phyloP scores from a whole-genome alignment of 23 tunicate genomes.

The Halocynthia roretzi region DNA sequence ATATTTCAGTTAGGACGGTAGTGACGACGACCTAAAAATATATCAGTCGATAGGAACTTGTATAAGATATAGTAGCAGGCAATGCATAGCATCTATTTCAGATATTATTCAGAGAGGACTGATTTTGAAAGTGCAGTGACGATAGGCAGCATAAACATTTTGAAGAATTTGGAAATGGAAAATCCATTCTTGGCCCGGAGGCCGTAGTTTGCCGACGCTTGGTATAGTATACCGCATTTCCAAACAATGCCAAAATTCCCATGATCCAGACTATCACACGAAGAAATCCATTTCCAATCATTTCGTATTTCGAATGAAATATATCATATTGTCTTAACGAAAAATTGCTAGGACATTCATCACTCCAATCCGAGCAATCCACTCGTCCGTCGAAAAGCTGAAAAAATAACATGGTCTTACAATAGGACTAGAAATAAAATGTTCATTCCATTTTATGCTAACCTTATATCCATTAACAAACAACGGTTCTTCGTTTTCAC shows the following conservation, averaged over 20 bases:
- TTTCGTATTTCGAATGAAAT: constrained; percentile 33
- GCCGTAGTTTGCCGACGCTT: too few relatives aligned
- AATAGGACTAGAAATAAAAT: too few relatives aligned
- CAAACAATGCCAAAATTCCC: constrained; percentile 59
- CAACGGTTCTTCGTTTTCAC: constrained; percentile 38
- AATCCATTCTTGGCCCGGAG: too few relatives aligned
- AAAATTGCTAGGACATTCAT: constrained; percentile 70
- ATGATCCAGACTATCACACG: constrained; percentile 79
- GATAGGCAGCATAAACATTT: too few relatives aligned
- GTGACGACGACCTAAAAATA: constrained; percentile 2
- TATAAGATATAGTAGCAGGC: too few relatives aligned
- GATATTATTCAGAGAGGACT: too few relatives aligned
- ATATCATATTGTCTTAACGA: not conserved
- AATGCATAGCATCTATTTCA: too few relatives aligned
- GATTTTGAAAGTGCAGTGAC: too few relatives aligned
- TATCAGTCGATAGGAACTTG: not conserved
- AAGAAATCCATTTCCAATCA: constrained; percentile 60
- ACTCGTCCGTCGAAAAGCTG: constrained; percentile 76
- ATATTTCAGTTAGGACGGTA: not conserved
- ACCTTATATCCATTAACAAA: constrained; percentile 32
- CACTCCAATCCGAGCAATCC: constrained; percentile 92
- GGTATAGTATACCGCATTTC: constrained; percentile 39
- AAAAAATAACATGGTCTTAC: not conserved
- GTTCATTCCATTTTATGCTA: too few relatives aligned
- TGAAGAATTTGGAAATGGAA: too few relatives aligned